These are phyloP conservation scores for Australoheros scitulus DNA, from an alignment of 2,113 vertebrate species.

Conservation along the genomic window DNA sequence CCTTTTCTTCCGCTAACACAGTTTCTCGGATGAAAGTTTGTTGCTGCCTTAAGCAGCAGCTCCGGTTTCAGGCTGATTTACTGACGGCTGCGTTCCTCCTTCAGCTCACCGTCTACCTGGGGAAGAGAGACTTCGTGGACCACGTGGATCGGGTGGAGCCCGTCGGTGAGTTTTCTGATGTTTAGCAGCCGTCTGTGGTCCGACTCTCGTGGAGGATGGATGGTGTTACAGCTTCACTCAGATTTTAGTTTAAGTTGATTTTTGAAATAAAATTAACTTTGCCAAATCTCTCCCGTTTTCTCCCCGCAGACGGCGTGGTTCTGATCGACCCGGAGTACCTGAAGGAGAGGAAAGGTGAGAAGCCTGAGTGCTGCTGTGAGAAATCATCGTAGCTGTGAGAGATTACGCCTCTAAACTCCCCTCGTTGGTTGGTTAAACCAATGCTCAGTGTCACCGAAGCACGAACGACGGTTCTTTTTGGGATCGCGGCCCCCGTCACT, in stretches of 20 bases:
- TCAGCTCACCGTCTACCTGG: conserved; percentile 84
- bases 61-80: not conserved
- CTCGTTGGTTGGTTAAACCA: not conserved
- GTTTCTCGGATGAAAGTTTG: not conserved
- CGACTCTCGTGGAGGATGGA: too few relatives aligned
- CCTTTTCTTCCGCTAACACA: too few relatives aligned
- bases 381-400: not conserved
- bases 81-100: not conserved
- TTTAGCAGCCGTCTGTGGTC: not conserved
- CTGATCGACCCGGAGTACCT: conserved; percentile 95
- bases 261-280: not conserved
- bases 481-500: not conserved
- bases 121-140: conserved; percentile 85
- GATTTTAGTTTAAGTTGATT: not conserved
- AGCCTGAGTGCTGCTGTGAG: not conserved
- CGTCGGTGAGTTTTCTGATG: conserved; percentile 68
- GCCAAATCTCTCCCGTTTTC: not conserved
- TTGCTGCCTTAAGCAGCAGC: not conserved
- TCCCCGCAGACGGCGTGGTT: conserved; percentile 90
- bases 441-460: too few relatives aligned
- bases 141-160: conserved; percentile 83
- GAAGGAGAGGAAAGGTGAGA: conserved; percentile 94
- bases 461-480: not conserved
- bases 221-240: not conserved
- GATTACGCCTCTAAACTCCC: not conserved